Evolutionary conservation across 2,113 vertebrate species (phyloP), one percentile per base, ranked within the genome.

Genomic region (Porphyrio hochstetteri): DNA sequence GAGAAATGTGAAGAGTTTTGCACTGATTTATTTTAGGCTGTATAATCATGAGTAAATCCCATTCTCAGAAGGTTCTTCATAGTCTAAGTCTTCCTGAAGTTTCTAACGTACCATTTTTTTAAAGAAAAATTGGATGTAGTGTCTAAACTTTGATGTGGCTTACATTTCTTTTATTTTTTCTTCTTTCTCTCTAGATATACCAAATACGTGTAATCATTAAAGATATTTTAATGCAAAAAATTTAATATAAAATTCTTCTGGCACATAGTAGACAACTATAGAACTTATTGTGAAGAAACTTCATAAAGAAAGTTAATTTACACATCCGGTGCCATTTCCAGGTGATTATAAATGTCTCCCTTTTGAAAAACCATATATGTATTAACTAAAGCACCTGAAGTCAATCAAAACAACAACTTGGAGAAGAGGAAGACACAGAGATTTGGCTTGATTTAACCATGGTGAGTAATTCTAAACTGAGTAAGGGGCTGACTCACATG

Each of bases 131-230:
- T 46, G 3, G 13, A 53, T 31, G 2, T 36, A 15, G 10, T 29
- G 7, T 53, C 13, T 53, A 38, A 65, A 52, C 2, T 6, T 0
- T 1, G 3, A 80, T 16, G 25, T 5, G 7, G 5, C 9, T 83
- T 71, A 19, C 7, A 17, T 7, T 77, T 63, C 3, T 50, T 52
- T 35, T 8, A 60, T 27, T 7, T 36, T 25, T 56, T 16, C 3
- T 63, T 50, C 4, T 38, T 56, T 86, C 56, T 28, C 19, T 19
- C 23, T 24, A 6, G 6, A 4, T 55, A 33, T 16, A 2, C 4
- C 75, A 36, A 63, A 27, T 14, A 4, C 31, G 5, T 27, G 4
- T n/a, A 52, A 46, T 35, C 8, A 25, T 28, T 68, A 60, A 55
- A 72, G n/a, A 17, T 40, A 31, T 19, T 64, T 38, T 52, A 77